These are phyloP conservation scores for Boloria selene DNA, from an alignment of 2,888 invertebrate species.

Conservation along the genomic window DNA sequence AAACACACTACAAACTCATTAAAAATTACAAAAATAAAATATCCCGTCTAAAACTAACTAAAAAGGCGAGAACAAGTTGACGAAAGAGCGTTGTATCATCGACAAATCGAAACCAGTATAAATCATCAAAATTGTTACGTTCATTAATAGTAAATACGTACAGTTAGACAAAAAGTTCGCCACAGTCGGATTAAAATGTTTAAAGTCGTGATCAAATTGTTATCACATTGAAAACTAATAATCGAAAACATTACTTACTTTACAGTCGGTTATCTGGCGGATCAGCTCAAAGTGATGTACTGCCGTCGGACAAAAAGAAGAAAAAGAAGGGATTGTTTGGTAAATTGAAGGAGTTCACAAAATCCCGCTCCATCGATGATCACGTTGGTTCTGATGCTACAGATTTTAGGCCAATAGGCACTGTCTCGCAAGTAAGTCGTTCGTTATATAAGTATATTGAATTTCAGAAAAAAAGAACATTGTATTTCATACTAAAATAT, in stretches of 20 bases:
- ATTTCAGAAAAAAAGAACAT: too few relatives aligned
- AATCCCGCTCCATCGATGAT: constrained; percentile 91
- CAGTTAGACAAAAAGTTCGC: too few relatives aligned
- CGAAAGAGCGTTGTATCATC: too few relatives aligned
- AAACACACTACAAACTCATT: too few relatives aligned
- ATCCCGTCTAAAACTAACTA: too few relatives aligned
- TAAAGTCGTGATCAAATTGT: neutral
- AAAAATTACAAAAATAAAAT: too few relatives aligned
- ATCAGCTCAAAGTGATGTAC: constrained; percentile 91
- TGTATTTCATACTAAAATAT: neutral
- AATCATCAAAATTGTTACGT: too few relatives aligned
- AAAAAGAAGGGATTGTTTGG: constrained; percentile 92
- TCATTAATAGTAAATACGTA: too few relatives aligned
- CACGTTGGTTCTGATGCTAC: constrained; percentile 73
- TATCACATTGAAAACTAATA: neutral
- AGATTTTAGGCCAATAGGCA: constrained; percentile 76
- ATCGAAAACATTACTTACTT: constrained; percentile 25
- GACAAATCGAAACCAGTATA: too few relatives aligned
- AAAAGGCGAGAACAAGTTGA: too few relatives aligned
- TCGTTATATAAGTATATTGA: neutral
- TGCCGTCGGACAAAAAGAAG: constrained; percentile 87
- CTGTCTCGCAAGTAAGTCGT: constrained; percentile 77
- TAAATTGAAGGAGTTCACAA: constrained; percentile 92
- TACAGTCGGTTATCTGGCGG: constrained; percentile 89
- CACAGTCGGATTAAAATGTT: too few relatives aligned